A percentile compares a stretch with the other conserved stretches of the same genome.
Evolutionary conservation across 2,797 vertebrate species (phyloP).

Genomic region (Oophaga sylvatica): DNA sequence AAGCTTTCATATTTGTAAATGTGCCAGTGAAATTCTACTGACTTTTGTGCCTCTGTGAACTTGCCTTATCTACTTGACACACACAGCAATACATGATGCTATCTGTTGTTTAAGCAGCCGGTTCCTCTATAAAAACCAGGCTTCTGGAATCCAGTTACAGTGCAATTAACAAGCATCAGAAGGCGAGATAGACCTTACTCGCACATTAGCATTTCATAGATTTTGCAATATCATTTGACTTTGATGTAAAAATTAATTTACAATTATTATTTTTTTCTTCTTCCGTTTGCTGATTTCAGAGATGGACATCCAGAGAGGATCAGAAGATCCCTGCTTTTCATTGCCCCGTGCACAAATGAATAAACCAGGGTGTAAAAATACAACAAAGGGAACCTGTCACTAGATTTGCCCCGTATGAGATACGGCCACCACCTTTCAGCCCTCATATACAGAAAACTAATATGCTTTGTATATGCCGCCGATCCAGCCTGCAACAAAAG

Average conservation of each 20-base stretch:
- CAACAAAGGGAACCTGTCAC: too few relatives aligned
- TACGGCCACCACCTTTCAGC: too few relatives aligned
- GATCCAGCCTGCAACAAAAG: too few relatives aligned
- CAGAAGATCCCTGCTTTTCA: background rate
- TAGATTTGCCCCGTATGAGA: too few relatives aligned
- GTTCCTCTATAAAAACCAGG: background rate
- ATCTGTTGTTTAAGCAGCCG: slow-evolving; percentile 46
- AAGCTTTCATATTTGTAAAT: slow-evolving; percentile 58
- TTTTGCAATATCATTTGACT: slow-evolving; percentile 47
- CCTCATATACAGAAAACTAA: too few relatives aligned
- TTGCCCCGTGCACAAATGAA: background rate
- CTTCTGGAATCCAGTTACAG: slow-evolving; percentile 26
- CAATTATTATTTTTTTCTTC: background rate
- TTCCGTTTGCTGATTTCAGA: background rate
- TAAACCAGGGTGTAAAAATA: background rate
- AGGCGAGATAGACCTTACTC: background rate
- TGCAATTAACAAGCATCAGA: slow-evolving; percentile 40
- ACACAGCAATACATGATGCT: slow-evolving; percentile 51
- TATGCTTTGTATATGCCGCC: too few relatives aligned
- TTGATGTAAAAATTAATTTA: slow-evolving; percentile 53
- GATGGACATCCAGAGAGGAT: background rate
- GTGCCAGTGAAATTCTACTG: slow-evolving; percentile 33
- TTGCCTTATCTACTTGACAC: slow-evolving; percentile 59
- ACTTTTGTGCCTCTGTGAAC: slow-evolving; percentile 51
- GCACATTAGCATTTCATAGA: slow-evolving; percentile 49